phyloP scores from a whole-genome alignment of 2,888 invertebrate species.

The Plusia festucae region DNA sequence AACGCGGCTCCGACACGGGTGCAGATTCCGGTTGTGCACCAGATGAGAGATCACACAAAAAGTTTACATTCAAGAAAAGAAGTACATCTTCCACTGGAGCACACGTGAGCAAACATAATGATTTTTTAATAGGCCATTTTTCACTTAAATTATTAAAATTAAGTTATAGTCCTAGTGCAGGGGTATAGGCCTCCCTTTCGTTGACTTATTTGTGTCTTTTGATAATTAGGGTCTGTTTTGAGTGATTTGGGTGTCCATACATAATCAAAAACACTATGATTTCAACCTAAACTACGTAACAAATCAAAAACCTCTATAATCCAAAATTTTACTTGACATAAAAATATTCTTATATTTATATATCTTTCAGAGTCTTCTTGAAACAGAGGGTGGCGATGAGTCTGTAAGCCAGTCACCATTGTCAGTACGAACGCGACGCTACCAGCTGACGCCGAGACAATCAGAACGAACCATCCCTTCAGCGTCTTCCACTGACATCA shows the following conservation, averaged over 20 bases:
- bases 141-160: no score
- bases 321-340: background rate
- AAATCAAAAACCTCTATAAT: no score
- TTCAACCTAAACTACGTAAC: no score
- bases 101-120: slow-evolving; percentile 75
- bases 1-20: slow-evolving; percentile 89
- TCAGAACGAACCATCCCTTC: slow-evolving; percentile 93
- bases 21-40: slow-evolving; percentile 91
- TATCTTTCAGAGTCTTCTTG: slow-evolving; percentile 92
- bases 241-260: no score
- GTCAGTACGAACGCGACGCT: slow-evolving; percentile 93
- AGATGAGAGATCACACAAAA: slow-evolving; percentile 93
- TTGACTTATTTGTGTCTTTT: no score
- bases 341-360: no score
- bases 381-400: slow-evolving; percentile 94
- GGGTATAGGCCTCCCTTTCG: no score
- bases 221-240: no score
- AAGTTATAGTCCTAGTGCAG: no score
- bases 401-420: slow-evolving; percentile 94
- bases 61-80: slow-evolving; percentile 95
- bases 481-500: slow-evolving; percentile 91
- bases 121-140: no score
- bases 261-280: no score
- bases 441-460: slow-evolving; percentile 94
- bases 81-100: slow-evolving; percentile 97